Evolutionary conservation across 2,888 invertebrate species (phyloP), one percentile per base, ranked within the genome.

Genomic region (Nudaria mundana): DNA sequence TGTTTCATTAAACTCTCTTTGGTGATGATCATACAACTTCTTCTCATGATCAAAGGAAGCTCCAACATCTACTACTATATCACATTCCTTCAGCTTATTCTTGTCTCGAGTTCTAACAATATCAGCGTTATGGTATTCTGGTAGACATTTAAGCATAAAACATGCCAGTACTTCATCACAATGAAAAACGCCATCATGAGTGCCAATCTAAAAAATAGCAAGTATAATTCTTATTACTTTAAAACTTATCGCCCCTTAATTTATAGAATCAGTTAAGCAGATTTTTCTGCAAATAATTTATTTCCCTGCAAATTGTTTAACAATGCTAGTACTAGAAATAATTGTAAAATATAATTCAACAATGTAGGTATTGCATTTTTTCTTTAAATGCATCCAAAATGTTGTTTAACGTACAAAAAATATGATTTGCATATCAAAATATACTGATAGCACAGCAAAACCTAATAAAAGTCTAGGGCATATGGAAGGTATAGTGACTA

Each of bases 101-200:
- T 57, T 50, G 52, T 93, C 90, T 30, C 94, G 87, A 0, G 91
- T 91, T 56, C 96, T 90, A 5, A 97, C 76, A 42, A 99, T 95
- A 52, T 91, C 90, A 0, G 98, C 95, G 80, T 96, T 91, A 63
- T 92, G 91, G 76, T 94, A 98, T 56, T 93, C 90, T 0, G 97
- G 95, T 3, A 98, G 79, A 33, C 91, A 89, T 69, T 94, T 94
- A 11, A 99, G 89, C 94, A 99, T 93, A 68, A 91, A 97, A 75
- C 98, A 98, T 0, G 98, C 99, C n/a, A 99, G 83, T 0, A 94
- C 95, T 80, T 98, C 98, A 71, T 98, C 98, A 66, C 97, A 97
- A 79, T 98, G 98, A 74, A 98, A 98, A 0, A 91, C 90, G 0
- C 98, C 98, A 88, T 93, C 90, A 57, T 94, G 94, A 0, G 94